These are phyloP conservation scores for Caranx ignobilis DNA, from an alignment of 2,113 vertebrate species.

Conservation along the genomic window DNA sequence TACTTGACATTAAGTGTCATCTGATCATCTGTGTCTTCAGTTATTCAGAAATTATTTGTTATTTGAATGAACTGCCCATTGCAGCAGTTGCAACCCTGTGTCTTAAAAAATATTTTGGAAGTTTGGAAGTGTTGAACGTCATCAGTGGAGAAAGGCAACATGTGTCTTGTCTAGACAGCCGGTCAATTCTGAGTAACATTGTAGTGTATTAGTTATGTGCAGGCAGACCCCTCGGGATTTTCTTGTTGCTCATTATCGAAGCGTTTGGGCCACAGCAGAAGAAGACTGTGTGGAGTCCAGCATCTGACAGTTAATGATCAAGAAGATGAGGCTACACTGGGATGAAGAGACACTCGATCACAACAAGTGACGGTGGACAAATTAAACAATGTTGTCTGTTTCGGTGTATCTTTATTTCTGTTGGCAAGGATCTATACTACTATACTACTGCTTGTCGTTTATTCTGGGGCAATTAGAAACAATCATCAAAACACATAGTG, in stretches of 20 bases:
- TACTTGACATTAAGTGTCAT: not conserved
- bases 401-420: not conserved
- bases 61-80: not conserved
- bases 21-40: not conserved
- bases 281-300: not conserved
- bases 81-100: not conserved
- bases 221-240: not conserved
- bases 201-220: not conserved
- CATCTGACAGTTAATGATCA: not conserved
- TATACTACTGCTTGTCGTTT: not conserved
- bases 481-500: not conserved
- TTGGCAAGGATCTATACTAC: not conserved
- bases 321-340: not conserved
- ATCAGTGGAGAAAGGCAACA: not conserved
- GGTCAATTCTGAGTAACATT: not conserved
- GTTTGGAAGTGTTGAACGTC: too few species aligned
- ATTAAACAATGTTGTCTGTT: slow-evolving; percentile 9
- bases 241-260: not conserved
- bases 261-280: not conserved
- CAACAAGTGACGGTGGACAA: not conserved
- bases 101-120: too few species aligned
- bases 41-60: not conserved
- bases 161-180: not conserved
- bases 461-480: not conserved
- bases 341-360: not conserved